These are phyloP conservation scores for Micropoecilia bifurca DNA, from an alignment of 2,797 vertebrate genomes.

Conservation along the genomic window DNA sequence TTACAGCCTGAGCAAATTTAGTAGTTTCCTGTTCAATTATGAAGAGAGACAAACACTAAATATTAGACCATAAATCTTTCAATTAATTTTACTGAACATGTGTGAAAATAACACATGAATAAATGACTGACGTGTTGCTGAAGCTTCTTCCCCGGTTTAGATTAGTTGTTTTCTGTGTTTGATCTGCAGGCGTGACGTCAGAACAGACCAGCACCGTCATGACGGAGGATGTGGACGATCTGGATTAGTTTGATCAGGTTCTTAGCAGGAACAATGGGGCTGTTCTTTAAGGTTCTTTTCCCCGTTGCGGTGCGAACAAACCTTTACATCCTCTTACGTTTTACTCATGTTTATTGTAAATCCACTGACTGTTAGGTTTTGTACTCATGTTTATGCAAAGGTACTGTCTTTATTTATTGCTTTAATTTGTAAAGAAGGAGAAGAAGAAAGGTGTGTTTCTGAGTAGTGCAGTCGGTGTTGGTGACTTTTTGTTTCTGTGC, in stretches of 20 bases:
- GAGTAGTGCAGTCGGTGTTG: conserved; percentile 50
- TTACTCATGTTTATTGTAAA: conserved; percentile 62
- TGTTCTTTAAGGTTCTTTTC: background rate
- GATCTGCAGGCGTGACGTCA: conserved; percentile 77
- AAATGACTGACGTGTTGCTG: background rate
- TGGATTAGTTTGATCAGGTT: conserved; percentile 65
- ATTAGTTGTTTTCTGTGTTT: background rate
- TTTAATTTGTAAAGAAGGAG: conserved; percentile 49
- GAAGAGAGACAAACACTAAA: background rate
- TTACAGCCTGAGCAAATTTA: background rate
- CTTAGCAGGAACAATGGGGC: conserved; percentile 13
- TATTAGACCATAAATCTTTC: background rate
- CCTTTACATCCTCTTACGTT: conserved; percentile 36
- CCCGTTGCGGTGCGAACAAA: conserved; percentile 9
- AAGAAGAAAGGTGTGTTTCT: conserved; percentile 16
- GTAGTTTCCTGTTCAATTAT: background rate
- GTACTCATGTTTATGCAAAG: conserved; percentile 71
- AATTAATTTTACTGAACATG: background rate
- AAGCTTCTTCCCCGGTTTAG: background rate
- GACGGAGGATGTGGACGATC: conserved; percentile 76
- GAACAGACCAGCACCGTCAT: conserved; percentile 79
- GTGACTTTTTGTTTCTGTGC: conserved; percentile 44
- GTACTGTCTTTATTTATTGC: conserved; percentile 70
- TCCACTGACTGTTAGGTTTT: conserved; percentile 73
- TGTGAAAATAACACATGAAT: background rate